These are phyloP conservation scores for Ammodytes dubius DNA, from an alignment of 2,113 vertebrate species.

Conservation along the genomic window DNA sequence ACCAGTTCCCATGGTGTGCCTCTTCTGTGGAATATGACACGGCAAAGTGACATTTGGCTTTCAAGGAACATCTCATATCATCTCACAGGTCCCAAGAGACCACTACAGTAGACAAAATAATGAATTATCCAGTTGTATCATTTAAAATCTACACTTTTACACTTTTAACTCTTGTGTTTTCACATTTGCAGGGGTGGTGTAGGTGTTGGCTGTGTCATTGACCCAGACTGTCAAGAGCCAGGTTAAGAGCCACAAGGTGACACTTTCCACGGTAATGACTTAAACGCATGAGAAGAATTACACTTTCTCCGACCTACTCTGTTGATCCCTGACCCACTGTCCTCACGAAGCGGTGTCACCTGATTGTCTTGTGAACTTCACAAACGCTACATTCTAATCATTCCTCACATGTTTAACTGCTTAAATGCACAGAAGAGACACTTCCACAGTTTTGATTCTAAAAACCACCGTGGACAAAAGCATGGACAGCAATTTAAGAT, in stretches of 20 bases:
- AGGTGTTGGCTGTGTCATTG: slow-evolving; percentile 35
- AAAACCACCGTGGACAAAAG: not conserved
- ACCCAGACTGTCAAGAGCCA: slow-evolving; percentile 53
- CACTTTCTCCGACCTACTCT: slow-evolving; percentile 76
- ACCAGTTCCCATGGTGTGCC: not conserved
- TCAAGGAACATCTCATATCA: not conserved
- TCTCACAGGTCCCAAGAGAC: not conserved
- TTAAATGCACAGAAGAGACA: not conserved
- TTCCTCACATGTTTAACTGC: not conserved
- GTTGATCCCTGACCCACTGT: slow-evolving; percentile 71
- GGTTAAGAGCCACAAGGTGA: slow-evolving; percentile 44
- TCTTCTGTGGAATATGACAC: not conserved
- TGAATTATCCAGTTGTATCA: too few relatives aligned
- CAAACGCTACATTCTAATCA: not conserved
- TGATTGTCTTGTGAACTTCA: not conserved
- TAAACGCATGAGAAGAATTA: slow-evolving; percentile 73
- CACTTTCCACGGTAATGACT: slow-evolving; percentile 68
- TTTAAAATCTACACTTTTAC: too few relatives aligned
- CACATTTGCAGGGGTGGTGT: not conserved
- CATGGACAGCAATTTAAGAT: not conserved
- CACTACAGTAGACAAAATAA: not conserved
- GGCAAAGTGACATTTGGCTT: not conserved
- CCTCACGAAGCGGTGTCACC: slow-evolving; percentile 22
- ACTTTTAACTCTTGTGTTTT: not conserved
- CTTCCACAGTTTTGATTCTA: not conserved